These are phyloP conservation scores for Micropoecilia bifurca DNA, from an alignment of 2,797 vertebrate species.

Conservation along the genomic window DNA sequence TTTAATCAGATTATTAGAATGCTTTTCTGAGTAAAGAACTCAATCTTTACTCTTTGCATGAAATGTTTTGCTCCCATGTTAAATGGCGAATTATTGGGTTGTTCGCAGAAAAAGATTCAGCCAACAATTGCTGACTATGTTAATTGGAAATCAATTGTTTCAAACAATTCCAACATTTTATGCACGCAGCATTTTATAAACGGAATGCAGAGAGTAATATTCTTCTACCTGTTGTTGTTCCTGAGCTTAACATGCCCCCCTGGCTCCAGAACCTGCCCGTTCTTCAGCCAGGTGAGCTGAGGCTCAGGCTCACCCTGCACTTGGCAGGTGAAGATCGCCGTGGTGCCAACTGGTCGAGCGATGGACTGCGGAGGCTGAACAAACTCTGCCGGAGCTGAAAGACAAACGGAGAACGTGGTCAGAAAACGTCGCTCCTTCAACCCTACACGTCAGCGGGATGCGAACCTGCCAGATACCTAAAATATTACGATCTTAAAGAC, in stretches of 20 bases:
- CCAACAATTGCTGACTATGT: background rate
- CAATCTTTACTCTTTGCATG: background rate
- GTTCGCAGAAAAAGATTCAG: background rate
- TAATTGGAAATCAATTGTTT: background rate
- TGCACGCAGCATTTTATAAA: background rate
- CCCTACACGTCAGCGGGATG: background rate
- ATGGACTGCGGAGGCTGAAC: conserved; percentile 96
- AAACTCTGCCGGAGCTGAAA: conserved; percentile 94
- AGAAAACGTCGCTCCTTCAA: background rate
- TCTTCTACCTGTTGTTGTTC: conserved; percentile 94
- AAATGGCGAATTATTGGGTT: background rate
- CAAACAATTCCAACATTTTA: background rate
- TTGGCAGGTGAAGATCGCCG: conserved; percentile 95
- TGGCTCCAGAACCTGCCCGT: conserved; percentile 93
- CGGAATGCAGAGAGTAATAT: background rate
- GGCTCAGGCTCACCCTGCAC: conserved; percentile 94
- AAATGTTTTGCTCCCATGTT: background rate
- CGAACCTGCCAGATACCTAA: background rate
- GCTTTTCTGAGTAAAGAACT: background rate
- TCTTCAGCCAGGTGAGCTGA: conserved; percentile 96
- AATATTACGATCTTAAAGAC: background rate
- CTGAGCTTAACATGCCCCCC: conserved; percentile 92
- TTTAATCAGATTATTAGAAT: background rate
- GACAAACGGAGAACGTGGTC: conserved; percentile 11
- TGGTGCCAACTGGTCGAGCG: conserved; percentile 92